Conservation (phyloP, 2,888 invertebrate species). For the Sphinx pinastri region DNA sequence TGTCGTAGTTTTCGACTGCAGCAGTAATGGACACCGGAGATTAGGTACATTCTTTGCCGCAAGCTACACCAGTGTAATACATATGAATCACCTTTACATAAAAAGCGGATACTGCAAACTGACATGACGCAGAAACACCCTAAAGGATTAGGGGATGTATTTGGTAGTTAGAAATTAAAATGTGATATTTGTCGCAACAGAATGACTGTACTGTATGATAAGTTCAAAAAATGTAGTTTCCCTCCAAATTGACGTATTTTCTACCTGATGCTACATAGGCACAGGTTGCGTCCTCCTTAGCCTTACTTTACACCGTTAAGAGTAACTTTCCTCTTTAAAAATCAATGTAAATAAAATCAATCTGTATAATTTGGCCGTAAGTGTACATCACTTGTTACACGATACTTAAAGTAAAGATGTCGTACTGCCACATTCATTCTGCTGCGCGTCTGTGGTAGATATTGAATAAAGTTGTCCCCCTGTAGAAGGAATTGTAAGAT, state of each 20-base stretch:
- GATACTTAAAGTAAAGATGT: not conserved
- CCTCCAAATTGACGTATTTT: not conserved
- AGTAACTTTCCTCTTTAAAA: no score
- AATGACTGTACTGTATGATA: constrained; percentile 17
- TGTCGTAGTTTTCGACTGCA: not conserved
- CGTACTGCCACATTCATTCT: constrained; percentile 17
- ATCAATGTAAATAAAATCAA: not conserved
- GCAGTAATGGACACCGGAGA: not conserved
- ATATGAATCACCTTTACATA: not conserved
- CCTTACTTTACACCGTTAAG: no score
- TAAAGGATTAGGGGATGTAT: constrained; percentile 9
- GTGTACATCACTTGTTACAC: not conserved
- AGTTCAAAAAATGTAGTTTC: constrained; percentile 2
- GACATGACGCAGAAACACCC: constrained; percentile 4
- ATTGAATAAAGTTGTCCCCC: constrained; percentile 51
- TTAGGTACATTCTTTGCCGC: not conserved
- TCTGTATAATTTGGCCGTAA: not conserved
- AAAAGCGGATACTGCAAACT: not conserved
- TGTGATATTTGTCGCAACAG: constrained; percentile 24
- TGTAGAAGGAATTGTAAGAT: constrained; percentile 54
- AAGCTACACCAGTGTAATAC: not conserved
- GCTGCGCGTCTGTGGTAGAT: constrained; percentile 16
- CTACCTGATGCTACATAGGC: no score
- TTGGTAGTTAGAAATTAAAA: constrained; percentile 24
- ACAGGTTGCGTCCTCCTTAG: no score